Conservation (phyloP, 2,797 vertebrate genomes). For the Hyperoplus immaculatus region DNA sequence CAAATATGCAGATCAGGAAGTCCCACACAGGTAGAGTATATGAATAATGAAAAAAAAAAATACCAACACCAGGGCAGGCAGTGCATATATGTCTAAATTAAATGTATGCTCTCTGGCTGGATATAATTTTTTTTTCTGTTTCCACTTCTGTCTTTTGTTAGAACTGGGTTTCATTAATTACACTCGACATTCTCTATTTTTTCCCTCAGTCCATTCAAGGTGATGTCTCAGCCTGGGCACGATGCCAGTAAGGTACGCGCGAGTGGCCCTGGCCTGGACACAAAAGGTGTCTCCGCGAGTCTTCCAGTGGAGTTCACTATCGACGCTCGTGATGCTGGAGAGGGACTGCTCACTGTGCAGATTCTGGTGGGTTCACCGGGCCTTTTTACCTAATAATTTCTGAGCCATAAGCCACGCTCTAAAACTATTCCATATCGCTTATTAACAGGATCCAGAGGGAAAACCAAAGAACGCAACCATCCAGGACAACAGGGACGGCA, state of each 20-base stretch:
- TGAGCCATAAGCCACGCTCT: neutral
- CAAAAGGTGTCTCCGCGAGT: slow-evolving; percentile 92
- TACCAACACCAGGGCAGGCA: neutral
- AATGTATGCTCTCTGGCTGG: slow-evolving; percentile 39
- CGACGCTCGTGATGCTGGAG: slow-evolving; percentile 94
- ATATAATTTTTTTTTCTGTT: slow-evolving; percentile 43
- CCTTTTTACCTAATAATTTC: neutral
- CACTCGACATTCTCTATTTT: slow-evolving; percentile 34
- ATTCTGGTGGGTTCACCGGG: slow-evolving; percentile 88
- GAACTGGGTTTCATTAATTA: slow-evolving; percentile 48
- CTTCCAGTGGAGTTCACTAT: slow-evolving; percentile 97
- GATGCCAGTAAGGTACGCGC: slow-evolving; percentile 97
- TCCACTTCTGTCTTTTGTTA: slow-evolving; percentile 39
- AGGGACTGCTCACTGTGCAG: slow-evolving; percentile 96
- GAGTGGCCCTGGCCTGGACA: slow-evolving; percentile 94
- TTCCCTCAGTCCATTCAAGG: slow-evolving; percentile 92
- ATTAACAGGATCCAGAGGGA: slow-evolving; percentile 91
- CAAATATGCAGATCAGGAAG: slow-evolving; percentile 94
- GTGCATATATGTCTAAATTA: slow-evolving; percentile 51
- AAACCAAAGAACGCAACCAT: slow-evolving; percentile 96
- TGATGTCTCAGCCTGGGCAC: slow-evolving; percentile 91
- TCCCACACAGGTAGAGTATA: slow-evolving; percentile 92
- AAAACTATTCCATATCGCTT: slow-evolving; percentile 14
- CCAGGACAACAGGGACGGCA: slow-evolving; percentile 94
- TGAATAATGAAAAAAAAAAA: neutral